phyloP scores from a whole-genome alignment of 2,888 invertebrate genomes.

The Drosophila setosimentum region DNA sequence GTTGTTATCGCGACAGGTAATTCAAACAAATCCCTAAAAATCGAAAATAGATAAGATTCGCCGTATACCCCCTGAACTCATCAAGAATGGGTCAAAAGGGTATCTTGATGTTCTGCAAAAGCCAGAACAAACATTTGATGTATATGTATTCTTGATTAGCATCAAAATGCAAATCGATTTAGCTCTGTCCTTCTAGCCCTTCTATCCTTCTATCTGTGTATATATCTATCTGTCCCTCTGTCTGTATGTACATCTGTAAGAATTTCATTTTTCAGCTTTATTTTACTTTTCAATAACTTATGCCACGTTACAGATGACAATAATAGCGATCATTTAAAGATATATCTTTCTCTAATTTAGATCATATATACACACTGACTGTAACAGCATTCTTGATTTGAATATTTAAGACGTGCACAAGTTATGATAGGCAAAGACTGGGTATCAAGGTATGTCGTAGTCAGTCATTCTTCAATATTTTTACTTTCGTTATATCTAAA shows the following conservation, averaged over 20 bases:
- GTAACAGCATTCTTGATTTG: not conserved
- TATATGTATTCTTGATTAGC: not conserved
- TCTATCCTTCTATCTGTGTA: not conserved
- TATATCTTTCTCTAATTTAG: no score
- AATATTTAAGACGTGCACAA: not conserved
- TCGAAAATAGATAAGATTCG: conserved; percentile 49
- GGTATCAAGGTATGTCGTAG: not conserved
- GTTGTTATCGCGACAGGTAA: conserved; percentile 29
- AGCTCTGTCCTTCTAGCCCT: not conserved
- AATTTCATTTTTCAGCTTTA: no score
- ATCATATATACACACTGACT: not conserved
- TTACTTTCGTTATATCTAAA: conserved; percentile 23
- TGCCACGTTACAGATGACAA: no score
- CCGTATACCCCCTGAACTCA: not conserved
- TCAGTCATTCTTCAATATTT: not conserved
- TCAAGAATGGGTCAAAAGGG: not conserved
- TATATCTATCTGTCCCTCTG: not conserved
- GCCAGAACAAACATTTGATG: not conserved
- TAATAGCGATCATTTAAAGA: no score
- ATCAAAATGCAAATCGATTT: not conserved
- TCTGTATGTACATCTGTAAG: no score
- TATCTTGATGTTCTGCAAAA: not conserved
- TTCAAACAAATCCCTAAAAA: conserved; percentile 47
- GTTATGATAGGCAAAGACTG: not conserved
- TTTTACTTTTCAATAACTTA: no score